phyloP scores from a whole-genome alignment of 35 echinoderm and acorn worm species.

The Chiridota heheva region DNA sequence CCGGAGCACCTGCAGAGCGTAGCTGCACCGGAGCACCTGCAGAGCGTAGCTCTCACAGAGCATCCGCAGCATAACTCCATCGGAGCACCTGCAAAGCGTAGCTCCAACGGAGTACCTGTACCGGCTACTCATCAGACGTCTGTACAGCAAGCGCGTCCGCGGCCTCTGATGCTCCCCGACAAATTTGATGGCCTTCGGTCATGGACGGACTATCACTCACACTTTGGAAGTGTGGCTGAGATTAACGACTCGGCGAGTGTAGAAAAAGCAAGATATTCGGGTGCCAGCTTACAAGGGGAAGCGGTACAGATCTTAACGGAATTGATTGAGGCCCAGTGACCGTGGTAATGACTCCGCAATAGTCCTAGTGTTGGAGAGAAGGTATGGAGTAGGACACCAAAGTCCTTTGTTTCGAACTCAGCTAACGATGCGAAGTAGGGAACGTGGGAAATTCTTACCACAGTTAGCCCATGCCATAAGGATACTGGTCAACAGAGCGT shows the following conservation, averaged over 20 bases:
- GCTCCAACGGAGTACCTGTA: too few species aligned
- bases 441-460: neutral
- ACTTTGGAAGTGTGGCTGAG: neutral
- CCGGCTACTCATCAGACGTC: too few species aligned
- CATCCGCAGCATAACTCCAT: too few species aligned
- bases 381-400: neutral
- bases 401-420: neutral
- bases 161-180: neutral
- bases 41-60: too few species aligned
- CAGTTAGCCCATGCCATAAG: neutral
- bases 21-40: too few species aligned
- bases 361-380: neutral
- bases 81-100: too few species aligned
- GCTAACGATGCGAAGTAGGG: constrained; percentile 1
- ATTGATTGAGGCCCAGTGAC: too few species aligned
- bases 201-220: neutral
- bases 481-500: constrained; percentile 4
- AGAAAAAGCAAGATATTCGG: neutral
- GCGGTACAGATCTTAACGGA: constrained; percentile 5
- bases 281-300: neutral
- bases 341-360: neutral
- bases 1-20: too few species aligned
- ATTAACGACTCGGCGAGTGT: neutral
- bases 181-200: neutral
- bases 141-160: too few species aligned